These are phyloP conservation scores for Urophycis tenuis DNA, from an alignment of 2,797 vertebrate species.

Conservation along the genomic window DNA sequence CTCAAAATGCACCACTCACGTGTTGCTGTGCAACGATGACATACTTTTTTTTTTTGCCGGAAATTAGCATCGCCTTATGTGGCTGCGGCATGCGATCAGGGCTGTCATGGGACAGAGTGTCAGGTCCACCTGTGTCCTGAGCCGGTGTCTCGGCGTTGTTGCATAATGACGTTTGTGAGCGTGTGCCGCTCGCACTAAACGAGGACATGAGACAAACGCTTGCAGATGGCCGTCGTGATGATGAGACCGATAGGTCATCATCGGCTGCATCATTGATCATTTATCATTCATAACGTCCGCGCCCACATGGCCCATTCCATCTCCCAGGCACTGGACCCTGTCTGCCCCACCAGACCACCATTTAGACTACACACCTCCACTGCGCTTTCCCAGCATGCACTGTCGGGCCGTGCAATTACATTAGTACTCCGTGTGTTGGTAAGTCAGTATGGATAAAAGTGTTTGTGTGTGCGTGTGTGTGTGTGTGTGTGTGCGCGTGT, in stretches of 20 bases:
- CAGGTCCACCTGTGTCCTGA: background rate
- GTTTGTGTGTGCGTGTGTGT: background rate
- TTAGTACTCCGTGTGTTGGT: background rate
- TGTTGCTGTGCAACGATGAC: too few species aligned
- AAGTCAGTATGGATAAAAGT: background rate
- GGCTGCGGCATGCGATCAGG: too few species aligned
- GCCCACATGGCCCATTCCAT: background rate
- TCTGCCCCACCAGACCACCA: background rate
- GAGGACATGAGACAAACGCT: background rate
- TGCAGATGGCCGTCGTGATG: background rate
- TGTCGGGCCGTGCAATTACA: background rate
- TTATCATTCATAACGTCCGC: constrained; percentile 1
- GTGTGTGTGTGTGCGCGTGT: background rate
- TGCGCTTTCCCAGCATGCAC: background rate
- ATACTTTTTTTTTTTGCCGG: too few species aligned
- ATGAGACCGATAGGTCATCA: background rate
- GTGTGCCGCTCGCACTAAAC: background rate
- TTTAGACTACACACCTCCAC: background rate
- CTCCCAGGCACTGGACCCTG: background rate
- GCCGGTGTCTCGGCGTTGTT: background rate
- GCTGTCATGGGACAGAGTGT: too few species aligned
- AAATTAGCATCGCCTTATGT: too few species aligned
- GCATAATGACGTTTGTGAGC: background rate
- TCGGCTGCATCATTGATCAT: background rate
- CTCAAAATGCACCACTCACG: too few species aligned